A percentile compares a stretch with the other conserved stretches of the same genome.
Conservation (phyloP, 1,140 invertebrate genomes). For the Drosophila kanapiae region DNA sequence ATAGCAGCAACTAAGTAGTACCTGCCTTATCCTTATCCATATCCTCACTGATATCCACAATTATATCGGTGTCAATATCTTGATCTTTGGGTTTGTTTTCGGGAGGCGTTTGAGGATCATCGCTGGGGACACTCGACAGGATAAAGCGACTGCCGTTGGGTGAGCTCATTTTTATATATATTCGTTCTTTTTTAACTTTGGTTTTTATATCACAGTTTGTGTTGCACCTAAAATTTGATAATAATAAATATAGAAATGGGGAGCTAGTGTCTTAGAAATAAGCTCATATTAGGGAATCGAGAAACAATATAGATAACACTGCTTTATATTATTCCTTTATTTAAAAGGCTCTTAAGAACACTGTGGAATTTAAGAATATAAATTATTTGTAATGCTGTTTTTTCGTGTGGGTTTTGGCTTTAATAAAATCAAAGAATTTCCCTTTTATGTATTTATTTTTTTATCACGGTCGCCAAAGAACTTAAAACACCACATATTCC, state of each 20-base stretch:
- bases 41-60: constrained; percentile 15
- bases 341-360: not conserved
- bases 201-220: constrained; percentile 8
- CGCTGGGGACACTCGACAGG: constrained; percentile 21
- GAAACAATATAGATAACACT: too few relatives aligned
- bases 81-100: not conserved
- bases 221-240: not conserved
- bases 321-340: too few relatives aligned
- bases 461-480: not conserved
- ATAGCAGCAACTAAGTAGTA: constrained; percentile 34
- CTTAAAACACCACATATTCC: too few relatives aligned
- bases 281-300: too few relatives aligned
- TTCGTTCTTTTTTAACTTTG: not conserved
- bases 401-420: not conserved
- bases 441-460: not conserved
- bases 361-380: not conserved
- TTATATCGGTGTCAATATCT: not conserved
- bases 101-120: not conserved
- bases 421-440: not conserved
- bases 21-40: constrained; percentile 61
- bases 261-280: too few relatives aligned
- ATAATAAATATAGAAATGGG: not conserved
- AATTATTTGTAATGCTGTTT: not conserved
- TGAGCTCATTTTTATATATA: constrained; percentile 42
- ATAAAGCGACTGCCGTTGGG: constrained; percentile 24